phyloP scores from a whole-genome alignment of 2,888 invertebrate genomes.

The Masnerella sp. region DNA sequence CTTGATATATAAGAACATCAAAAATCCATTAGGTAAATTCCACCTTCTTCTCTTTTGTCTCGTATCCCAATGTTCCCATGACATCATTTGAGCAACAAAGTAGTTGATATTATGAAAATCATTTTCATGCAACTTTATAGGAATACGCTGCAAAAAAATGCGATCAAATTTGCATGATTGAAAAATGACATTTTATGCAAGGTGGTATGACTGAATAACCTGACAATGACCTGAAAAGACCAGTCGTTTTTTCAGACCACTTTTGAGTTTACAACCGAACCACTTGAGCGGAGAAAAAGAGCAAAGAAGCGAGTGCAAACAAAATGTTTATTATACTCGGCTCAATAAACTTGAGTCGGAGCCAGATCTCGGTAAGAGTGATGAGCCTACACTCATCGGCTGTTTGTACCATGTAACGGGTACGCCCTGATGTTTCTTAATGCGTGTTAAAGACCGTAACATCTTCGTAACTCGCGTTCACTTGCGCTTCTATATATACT shows the following conservation, averaged over 20 bases:
- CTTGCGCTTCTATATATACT: background rate
- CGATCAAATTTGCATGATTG: too few relatives aligned
- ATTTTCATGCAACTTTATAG: too few relatives aligned
- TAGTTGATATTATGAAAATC: too few relatives aligned
- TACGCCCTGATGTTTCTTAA: conserved; percentile 41
- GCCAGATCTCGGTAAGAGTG: conserved; percentile 24
- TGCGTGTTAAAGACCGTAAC: conserved; percentile 30
- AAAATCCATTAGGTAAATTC: too few relatives aligned
- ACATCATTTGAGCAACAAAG: too few relatives aligned
- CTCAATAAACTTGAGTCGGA: conserved; percentile 23
- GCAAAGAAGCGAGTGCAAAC: conserved; percentile 8
- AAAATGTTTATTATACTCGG: conserved; percentile 32
- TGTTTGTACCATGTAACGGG: conserved; percentile 47
- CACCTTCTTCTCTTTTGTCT: too few relatives aligned
- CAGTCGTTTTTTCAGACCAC: background rate
- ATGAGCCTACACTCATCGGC: conserved; percentile 42
- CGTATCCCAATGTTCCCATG: too few relatives aligned
- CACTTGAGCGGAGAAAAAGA: conserved; percentile 5
- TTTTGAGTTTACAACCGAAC: background rate
- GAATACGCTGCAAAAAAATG: too few relatives aligned
- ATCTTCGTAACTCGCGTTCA: conserved; percentile 29
- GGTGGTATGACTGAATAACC: too few relatives aligned
- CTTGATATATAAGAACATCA: too few relatives aligned
- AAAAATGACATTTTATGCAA: too few relatives aligned
- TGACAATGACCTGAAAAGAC: too few relatives aligned